phyloP scores from a whole-genome alignment of 2,797 vertebrate species.

The Anguilla marmorata region DNA sequence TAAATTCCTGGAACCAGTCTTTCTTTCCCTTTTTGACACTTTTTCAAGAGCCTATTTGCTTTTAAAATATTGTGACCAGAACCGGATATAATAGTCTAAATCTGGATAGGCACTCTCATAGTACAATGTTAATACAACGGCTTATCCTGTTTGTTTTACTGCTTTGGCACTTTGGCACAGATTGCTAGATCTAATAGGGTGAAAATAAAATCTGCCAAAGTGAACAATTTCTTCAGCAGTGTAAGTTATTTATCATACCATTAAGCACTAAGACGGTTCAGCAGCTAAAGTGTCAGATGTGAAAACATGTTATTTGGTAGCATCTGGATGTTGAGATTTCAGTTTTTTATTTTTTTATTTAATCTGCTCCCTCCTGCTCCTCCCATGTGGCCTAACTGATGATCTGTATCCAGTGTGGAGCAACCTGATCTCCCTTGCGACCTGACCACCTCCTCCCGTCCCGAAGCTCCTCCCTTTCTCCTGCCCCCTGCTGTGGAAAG shows the following conservation, averaged over 20 bases:
- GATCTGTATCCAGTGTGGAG: slow-evolving; percentile 27
- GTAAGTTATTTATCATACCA: neutral
- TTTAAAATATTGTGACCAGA: neutral
- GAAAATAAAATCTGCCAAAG: neutral
- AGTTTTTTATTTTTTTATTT: neutral
- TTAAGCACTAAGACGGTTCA: neutral
- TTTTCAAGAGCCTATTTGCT: neutral
- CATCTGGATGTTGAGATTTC: neutral
- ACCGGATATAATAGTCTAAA: neutral
- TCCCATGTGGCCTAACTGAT: neutral
- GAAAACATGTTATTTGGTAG: neutral
- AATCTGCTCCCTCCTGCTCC: neutral
- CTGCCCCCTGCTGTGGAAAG: slow-evolving; percentile 30
- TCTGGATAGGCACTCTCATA: neutral
- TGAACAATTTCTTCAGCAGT: neutral
- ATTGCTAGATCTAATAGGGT: neutral
- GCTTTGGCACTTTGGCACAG: neutral
- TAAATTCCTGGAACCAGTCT: neutral
- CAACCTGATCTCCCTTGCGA: slow-evolving; percentile 64
- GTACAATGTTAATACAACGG: neutral
- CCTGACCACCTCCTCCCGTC: slow-evolving; percentile 48
- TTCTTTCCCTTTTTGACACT: neutral
- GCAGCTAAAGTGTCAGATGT: neutral
- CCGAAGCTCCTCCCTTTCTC: slow-evolving; percentile 46
- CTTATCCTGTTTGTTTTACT: neutral